phyloP scores from a whole-genome alignment of 2,888 invertebrate genomes.

The Norana najaformis region DNA sequence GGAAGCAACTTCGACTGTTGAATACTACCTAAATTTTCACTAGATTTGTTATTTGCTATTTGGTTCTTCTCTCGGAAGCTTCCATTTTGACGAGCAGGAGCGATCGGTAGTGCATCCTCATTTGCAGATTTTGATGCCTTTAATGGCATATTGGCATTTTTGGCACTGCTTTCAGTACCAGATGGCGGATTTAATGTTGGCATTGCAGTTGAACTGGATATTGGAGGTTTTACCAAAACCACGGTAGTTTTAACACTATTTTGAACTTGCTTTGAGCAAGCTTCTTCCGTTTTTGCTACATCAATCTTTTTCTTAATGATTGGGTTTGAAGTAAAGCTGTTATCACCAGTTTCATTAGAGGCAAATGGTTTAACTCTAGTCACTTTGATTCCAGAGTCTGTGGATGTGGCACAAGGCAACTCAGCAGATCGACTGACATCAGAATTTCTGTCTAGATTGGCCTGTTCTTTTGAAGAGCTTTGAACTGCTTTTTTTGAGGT shows the following conservation, averaged over 20 bases:
- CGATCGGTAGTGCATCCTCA: background rate
- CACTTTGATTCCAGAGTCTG: background rate
- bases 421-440: background rate
- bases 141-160: background rate
- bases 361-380: background rate
- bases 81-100: background rate
- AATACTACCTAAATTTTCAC: background rate
- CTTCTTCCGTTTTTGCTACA: background rate
- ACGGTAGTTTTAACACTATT: background rate
- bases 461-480: background rate
- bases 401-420: background rate
- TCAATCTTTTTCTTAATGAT: background rate
- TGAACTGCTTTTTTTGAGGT: background rate
- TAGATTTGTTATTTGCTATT: background rate
- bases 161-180: too few species aligned
- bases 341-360: background rate
- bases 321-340: background rate
- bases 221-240: background rate
- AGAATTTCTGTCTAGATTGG: background rate
- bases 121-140: background rate
- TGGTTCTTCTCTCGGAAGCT: constrained; percentile 7
- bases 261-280: background rate
- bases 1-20: too few species aligned
- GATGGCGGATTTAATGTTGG: background rate
- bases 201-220: background rate